Evolutionary conservation across 2,888 invertebrate genomes (phyloP), one percentile per base, ranked within the genome.

Genomic region (Spialia ferax): DNA sequence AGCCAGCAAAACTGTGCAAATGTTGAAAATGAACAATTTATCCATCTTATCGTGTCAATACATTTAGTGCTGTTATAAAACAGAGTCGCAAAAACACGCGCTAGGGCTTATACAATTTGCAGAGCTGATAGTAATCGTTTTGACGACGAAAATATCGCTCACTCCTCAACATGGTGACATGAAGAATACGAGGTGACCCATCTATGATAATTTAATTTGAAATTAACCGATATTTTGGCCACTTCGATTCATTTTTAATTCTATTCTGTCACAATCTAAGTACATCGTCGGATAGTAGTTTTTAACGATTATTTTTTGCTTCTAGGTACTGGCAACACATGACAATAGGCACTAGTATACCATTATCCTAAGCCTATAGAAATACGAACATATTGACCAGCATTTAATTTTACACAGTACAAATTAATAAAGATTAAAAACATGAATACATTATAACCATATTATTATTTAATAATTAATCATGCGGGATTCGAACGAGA

Each of bases 401-500:
- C 55, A 55, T 67, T 60, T 42, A 42, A 42, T 42, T 42, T n/a
- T 67, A 67, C 55, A 55, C 66, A 67, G 55, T 67, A 35, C 54
- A 35, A 48, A 61, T 32, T 60, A 61, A 45, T 35, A 50, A 26
- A 52, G 54, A 29, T 66, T 66, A 54, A 35, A 50, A 38, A 38
- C 50, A 60, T 60, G 60, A 60, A 26, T 0, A 42, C 26, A 52
- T n/a, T 8, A 38, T 65, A 29, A 65, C 20, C 23, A 38, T 60
- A 42, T 26, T 66, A 60, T 61, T 67, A n/a, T n/a, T n/a, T n/a
- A n/a, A n/a, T 61, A 55, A 61, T 20, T 67, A 67, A 29, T n/a
- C 54, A 67, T 61, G 66, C 66, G 61, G 54, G 32, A 32, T 61
- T 67, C 63, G 68, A 69, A 70, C 71, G 60, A 69, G 69, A 70